Evolutionary conservation across 2,113 vertebrate genomes (phyloP).

Genomic region (Hemiprocne comata): DNA sequence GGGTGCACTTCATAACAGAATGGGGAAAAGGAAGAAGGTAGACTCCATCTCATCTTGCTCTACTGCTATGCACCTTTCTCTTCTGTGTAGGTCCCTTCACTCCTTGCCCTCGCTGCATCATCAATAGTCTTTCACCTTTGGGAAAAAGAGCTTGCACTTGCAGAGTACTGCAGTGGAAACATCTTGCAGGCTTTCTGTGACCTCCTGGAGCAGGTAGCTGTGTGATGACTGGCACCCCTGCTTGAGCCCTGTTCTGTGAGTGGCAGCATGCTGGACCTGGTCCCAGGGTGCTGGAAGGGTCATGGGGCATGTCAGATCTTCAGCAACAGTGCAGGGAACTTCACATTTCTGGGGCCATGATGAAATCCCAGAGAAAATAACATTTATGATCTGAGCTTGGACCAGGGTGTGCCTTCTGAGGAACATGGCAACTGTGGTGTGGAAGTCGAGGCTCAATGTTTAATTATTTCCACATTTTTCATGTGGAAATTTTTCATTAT

Average conservation of each 20-base stretch:
- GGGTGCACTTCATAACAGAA: not conserved
- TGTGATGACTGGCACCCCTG: not conserved
- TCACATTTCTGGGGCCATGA: rapidly evolving
- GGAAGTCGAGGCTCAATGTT: not conserved
- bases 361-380: not conserved
- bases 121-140: not conserved
- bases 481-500: not conserved
- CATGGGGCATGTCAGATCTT: not conserved
- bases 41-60: not conserved
- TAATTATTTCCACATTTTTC: no score
- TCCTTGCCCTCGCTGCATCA: not conserved
- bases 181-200: not conserved
- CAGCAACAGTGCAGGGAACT: not conserved
- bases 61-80: not conserved
- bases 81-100: not conserved
- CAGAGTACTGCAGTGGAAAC: not conserved
- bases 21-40: not conserved
- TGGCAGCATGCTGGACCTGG: not conserved
- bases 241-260: not conserved
- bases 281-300: not conserved
- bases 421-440: not conserved
- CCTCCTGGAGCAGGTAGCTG: not conserved
- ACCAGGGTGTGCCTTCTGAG: not conserved
- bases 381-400: not conserved
- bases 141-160: not conserved